Percentiles rank a stretch among this genome's conserved stretches.
Conservation (phyloP, 2,888 invertebrate species). For the Scaptomyza tumidula region DNA sequence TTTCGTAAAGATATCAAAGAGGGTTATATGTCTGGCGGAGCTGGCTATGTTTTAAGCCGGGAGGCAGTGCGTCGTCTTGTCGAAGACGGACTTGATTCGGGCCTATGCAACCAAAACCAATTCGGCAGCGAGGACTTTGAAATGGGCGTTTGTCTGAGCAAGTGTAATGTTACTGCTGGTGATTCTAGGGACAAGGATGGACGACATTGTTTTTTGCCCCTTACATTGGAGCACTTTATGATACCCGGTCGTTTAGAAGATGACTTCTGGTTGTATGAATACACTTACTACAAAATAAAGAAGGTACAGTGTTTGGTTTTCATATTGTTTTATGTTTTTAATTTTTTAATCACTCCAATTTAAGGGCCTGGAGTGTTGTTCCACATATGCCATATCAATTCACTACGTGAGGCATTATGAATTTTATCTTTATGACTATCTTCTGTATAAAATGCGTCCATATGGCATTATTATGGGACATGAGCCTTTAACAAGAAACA, state of each 20-base stretch:
- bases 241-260: slow-evolving; percentile 92
- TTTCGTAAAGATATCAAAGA: slow-evolving; percentile 85
- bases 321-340: background rate
- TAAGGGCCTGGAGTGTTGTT: slow-evolving; percentile 63
- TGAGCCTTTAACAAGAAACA: background rate
- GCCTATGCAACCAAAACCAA: slow-evolving; percentile 84
- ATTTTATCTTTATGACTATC: slow-evolving; percentile 59
- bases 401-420: slow-evolving; percentile 47
- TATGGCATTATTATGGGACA: slow-evolving; percentile 48
- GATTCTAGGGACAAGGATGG: slow-evolving; percentile 94
- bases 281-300: slow-evolving; percentile 94
- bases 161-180: slow-evolving; percentile 92
- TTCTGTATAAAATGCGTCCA: slow-evolving; percentile 46
- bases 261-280: slow-evolving; percentile 96
- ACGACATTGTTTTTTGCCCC: slow-evolving; percentile 96
- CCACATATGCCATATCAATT: slow-evolving; percentile 53
- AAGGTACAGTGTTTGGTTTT: slow-evolving; percentile 84
- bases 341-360: background rate
- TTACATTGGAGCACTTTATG: slow-evolving; percentile 95
- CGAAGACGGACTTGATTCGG: slow-evolving; percentile 84
- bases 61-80: slow-evolving; percentile 92
- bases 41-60: slow-evolving; percentile 96
- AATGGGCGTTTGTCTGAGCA: slow-evolving; percentile 90
- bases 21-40: slow-evolving; percentile 96
- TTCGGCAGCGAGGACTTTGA: slow-evolving; percentile 79